Evolutionary conservation across 2,113 vertebrate species (phyloP).

Genomic region (Polypterus bichir): DNA sequence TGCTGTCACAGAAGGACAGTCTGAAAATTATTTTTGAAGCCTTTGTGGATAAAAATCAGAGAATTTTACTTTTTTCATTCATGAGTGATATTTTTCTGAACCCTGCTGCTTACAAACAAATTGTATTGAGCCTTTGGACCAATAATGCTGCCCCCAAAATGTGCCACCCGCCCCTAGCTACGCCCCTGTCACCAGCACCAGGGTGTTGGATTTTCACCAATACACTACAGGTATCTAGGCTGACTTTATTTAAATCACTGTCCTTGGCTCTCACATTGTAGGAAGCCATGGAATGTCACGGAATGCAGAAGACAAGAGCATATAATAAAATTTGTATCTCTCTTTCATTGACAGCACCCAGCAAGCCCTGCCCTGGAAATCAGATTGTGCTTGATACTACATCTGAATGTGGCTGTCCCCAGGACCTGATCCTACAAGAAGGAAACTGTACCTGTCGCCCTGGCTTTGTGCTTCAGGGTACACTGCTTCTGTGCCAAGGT

Average conservation of each 20-base stretch:
- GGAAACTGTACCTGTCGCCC: constrained; percentile 10
- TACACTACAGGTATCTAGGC: not conserved
- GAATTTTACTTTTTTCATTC: too few relatives aligned
- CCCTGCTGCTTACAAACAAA: too few relatives aligned
- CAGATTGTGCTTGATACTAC: not conserved
- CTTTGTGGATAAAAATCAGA: too few relatives aligned
- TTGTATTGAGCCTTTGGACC: too few relatives aligned
- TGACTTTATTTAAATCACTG: not conserved
- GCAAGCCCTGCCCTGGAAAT: constrained; percentile 3
- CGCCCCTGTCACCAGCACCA: not conserved
- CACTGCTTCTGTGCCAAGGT: constrained; percentile 9
- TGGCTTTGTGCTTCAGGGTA: constrained; percentile 12
- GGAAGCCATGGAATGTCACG: too few relatives aligned
- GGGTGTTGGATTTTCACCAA: not conserved
- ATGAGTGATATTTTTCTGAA: too few relatives aligned
- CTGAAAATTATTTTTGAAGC: too few relatives aligned
- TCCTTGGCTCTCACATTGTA: not conserved
- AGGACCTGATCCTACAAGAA: constrained; percentile 2
- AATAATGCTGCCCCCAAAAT: too few relatives aligned
- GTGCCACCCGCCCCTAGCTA: not conserved
- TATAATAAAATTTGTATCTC: not conserved
- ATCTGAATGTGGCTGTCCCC: constrained; percentile 2
- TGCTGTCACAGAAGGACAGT: too few relatives aligned
- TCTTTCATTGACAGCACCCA: not conserved
- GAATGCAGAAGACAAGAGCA: too few relatives aligned